Base-by-base conservation (phyloP, 1,140 invertebrate genomes). In the Hormaphis cornu region DNA sequence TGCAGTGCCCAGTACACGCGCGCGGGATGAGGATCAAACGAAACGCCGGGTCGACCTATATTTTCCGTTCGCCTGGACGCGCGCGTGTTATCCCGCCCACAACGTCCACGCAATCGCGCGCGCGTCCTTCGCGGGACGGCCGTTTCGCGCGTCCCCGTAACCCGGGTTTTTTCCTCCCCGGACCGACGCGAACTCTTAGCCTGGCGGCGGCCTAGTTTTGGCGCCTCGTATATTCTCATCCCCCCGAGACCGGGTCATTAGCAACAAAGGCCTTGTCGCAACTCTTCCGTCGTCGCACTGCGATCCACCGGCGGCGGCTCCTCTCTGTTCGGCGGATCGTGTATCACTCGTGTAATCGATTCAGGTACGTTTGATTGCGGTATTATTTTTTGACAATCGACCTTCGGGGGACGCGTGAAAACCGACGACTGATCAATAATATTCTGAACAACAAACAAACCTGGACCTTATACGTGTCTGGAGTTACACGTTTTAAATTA, bases 211-310 rank as follows among this genome's bases (percentile, higher is more conserved):
- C 61, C 61, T 66, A 66, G 18, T 48, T 66, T 66, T 20, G 42
- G 26, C n/a, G n/a, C 14, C 12, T 66, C 44, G 20, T 48, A 35
- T n/a, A n/a, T 63, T 48, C 48, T 48, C 61, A 66, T 66, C 61
- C 61, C 61, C 24, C n/a, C 50, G 33, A n/a, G n/a, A 66, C 28
- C 61, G 28, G 61, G 61, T 66, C 61, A 66, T 35, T 66, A 66
- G 61, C 44, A 48, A 48, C 44, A 46, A 66, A 63, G 24, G 28
- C 28, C 28, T 66, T 50, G 61, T 48, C 28, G 61, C 18, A 48
- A 48, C 42, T 66, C 61, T 48, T 50, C 61, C 24, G 22, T 33
- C 44, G 61, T 66, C 50, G 35, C 61, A 14, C 35, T 3, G 33
- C 44, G 9, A 48, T 63, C 24, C 22, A 22, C 54, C n/a, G n/a